These are phyloP conservation scores for Atlantisia rogersi DNA, from an alignment of 2,113 vertebrate species.

Conservation along the genomic window DNA sequence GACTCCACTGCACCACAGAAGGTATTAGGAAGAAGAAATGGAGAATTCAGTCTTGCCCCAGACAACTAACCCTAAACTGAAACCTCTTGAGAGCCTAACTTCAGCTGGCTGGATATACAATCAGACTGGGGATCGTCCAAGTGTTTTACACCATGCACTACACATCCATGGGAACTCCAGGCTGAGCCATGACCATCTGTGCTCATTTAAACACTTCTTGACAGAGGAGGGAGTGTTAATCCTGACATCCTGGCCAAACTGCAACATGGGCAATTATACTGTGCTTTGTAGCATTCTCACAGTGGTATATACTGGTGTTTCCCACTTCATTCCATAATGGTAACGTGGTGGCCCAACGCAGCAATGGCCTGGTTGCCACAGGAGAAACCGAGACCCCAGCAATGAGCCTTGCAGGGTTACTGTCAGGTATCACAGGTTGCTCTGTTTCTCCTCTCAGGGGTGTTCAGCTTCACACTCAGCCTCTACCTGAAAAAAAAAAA, in stretches of 20 bases:
- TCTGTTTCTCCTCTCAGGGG: background rate
- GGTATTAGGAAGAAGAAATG: background rate
- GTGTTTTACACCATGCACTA: conserved; percentile 21
- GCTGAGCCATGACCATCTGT: conserved; percentile 48
- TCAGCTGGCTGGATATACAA: conserved; percentile 25
- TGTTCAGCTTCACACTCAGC: background rate
- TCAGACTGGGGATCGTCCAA: conserved; percentile 29
- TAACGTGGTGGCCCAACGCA: background rate
- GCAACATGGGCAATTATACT: background rate
- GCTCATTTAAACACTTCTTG: conserved; percentile 54
- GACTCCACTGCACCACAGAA: background rate
- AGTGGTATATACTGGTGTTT: background rate
- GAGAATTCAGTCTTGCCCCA: background rate
- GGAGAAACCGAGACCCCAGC: background rate
- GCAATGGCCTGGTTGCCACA: background rate
- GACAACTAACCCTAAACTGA: background rate
- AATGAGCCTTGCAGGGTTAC: background rate
- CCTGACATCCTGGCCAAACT: conserved; percentile 17
- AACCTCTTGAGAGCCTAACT: background rate
- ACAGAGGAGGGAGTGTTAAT: conserved; percentile 34
- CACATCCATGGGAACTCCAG: conserved; percentile 39
- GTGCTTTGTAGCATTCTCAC: background rate
- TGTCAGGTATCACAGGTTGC: accelerated
- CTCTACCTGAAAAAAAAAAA: background rate
- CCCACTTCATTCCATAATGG: background rate